Evolutionary conservation across 2,113 vertebrate genomes (phyloP), one percentile per base, ranked within the genome.

Genomic region (Alosa alosa): DNA sequence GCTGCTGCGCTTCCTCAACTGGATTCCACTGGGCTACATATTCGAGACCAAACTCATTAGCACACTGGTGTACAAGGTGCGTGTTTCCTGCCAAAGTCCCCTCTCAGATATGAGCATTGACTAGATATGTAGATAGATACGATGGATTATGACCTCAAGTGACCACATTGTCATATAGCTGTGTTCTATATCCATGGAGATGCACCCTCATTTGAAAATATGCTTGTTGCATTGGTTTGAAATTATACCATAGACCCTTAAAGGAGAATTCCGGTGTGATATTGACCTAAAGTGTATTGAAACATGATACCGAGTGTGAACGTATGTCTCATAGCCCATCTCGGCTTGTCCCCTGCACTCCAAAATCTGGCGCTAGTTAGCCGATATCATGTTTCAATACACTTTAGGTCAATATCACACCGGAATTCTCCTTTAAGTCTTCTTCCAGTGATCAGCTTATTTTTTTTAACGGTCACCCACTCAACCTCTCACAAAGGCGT

Each of bases 1-100:
- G 0, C 94, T 99, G 50, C 95, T 99, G 9, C 96, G 98, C 90
- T 99, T 99, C 91, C 95, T 99, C 82, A 99, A 99, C 91, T 99
- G 98, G 98, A 99, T 99, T 95, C 98, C 98, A 22, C 93, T 99
- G 89, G 98, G 98, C 81, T 99, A 99, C 92, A 99, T 99, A 93
- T 99, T 99, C 93, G 98, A 99, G 94, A 99, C 98, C 87, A 99
- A 99, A 90, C 94, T 99, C 92, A 99, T 98, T 93, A 98, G 97
- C 94, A 99, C 97, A 45, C 94, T 99, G 94, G 97, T 99, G 92
- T 99, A 99, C 92, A 99, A 99, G 97, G 98, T 99, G 95, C 3
- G 11, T 2, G 10, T 39, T 4, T 31, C 52, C 17, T 57, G 15
- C 60, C 60, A 64, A 25, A 64, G 60, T n/a, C 36, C 11, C 31